Percentiles rank a stretch among this genome's conserved stretches.
phyloP scores from a whole-genome alignment of 2,113 vertebrate species.

The Pteruthius melanotis region DNA sequence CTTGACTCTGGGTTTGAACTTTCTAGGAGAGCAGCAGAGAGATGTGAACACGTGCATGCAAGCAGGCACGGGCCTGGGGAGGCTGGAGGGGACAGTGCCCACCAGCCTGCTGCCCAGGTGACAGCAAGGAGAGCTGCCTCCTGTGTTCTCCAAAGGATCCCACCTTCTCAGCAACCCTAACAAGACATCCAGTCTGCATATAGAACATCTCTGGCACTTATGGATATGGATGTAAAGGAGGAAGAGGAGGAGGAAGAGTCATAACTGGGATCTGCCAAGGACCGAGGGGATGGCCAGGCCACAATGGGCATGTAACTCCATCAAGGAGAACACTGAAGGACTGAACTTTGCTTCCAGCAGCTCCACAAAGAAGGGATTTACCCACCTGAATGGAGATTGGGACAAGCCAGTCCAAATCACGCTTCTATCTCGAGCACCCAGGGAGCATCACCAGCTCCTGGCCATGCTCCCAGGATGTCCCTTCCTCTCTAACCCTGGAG shows the following conservation, averaged over 20 bases:
- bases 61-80: rapidly evolving
- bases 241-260: not conserved
- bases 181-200: not conserved
- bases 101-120: not conserved
- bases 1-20: conserved; percentile 74
- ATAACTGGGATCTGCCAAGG: not conserved
- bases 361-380: not conserved
- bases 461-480: rapidly evolving
- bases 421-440: not conserved
- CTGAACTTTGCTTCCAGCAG: not conserved
- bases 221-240: not conserved
- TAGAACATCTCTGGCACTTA: not conserved
- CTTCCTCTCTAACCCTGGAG: not conserved
- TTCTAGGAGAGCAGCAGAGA: conserved; percentile 2
- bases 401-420: not conserved
- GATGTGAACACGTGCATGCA: not conserved
- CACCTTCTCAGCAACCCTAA: not conserved
- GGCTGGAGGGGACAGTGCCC: not conserved
- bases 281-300: rapidly evolving
- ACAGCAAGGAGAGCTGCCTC: not conserved
- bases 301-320: rapidly evolving
- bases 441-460: not conserved
- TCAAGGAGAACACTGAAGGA: not conserved
- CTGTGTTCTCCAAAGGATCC: rapidly evolving
- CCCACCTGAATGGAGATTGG: not conserved